phyloP scores from a whole-genome alignment of 2,888 invertebrate genomes.

The Oxystoma pomonae region DNA sequence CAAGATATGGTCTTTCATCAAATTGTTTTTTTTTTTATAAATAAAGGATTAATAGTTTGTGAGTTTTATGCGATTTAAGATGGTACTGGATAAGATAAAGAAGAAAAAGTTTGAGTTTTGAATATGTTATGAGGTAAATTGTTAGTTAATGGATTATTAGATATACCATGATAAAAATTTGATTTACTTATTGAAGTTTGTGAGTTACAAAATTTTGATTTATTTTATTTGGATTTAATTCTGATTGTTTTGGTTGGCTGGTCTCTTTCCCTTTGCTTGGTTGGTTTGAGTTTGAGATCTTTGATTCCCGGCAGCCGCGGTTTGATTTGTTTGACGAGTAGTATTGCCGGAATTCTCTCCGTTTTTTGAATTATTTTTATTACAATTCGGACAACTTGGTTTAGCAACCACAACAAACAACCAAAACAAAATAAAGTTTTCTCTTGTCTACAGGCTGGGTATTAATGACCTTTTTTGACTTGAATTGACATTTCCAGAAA shows the following conservation, averaged over 20 bases:
- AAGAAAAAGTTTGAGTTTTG: too few species aligned
- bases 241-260: not conserved
- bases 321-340: not conserved
- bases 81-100: too few species aligned
- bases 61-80: too few species aligned
- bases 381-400: conserved; percentile 4
- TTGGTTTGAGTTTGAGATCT: not conserved
- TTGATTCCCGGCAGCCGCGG: not conserved
- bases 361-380: conserved; percentile 6
- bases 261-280: not conserved
- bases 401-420: conserved; percentile 3
- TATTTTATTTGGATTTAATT: not conserved
- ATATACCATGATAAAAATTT: too few species aligned
- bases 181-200: not conserved
- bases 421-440: conserved; percentile 6
- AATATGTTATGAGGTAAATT: too few species aligned
- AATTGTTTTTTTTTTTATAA: conserved; percentile 1
- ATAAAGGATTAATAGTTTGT: conserved; percentile 5
- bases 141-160: too few species aligned
- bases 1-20: conserved; percentile 7
- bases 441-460: not conserved
- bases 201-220: not conserved
- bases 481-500: not conserved
- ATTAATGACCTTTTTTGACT: not conserved
- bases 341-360: not conserved